Percentiles rank a stretch among this genome's conserved stretches.
These are phyloP conservation scores for Canis aureus DNA, from an alignment of 2,113 vertebrate species.

Conservation along the genomic window DNA sequence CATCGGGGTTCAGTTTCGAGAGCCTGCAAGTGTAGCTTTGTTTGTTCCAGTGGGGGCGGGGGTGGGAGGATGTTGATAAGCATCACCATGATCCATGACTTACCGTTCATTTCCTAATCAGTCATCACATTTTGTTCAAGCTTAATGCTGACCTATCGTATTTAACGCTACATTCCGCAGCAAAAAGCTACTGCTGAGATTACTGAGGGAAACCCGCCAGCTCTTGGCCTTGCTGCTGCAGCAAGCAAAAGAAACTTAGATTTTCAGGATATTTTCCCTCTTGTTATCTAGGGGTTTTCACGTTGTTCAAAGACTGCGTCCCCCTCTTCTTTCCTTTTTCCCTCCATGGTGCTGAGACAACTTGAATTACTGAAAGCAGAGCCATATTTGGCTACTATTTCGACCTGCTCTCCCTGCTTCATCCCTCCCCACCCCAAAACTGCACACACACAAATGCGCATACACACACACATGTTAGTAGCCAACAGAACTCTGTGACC, in stretches of 20 bases:
- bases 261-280: not conserved
- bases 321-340: not conserved
- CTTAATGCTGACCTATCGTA: constrained; percentile 55
- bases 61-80: not conserved
- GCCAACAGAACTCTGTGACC: not conserved
- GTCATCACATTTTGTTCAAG: constrained; percentile 59
- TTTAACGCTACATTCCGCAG: not conserved
- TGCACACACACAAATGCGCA: not conserved
- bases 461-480: not conserved
- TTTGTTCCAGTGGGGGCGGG: accelerated
- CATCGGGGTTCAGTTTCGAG: not conserved
- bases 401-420: not conserved
- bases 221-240: not conserved
- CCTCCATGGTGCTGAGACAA: not conserved
- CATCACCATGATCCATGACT: not conserved
- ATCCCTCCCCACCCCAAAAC: not conserved
- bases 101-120: constrained; percentile 48
- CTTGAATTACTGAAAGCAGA: too few species aligned
- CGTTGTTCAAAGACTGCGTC: not conserved
- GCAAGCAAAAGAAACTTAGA: not conserved
- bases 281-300: not conserved
- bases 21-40: not conserved
- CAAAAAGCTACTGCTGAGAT: not conserved
- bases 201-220: not conserved
- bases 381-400: accelerated